A percentile compares a stretch with the other conserved stretches of the same genome.
These are phyloP conservation scores for Drosophila melanica DNA, from an alignment of 1,140 invertebrate species.

Conservation along the genomic window DNA sequence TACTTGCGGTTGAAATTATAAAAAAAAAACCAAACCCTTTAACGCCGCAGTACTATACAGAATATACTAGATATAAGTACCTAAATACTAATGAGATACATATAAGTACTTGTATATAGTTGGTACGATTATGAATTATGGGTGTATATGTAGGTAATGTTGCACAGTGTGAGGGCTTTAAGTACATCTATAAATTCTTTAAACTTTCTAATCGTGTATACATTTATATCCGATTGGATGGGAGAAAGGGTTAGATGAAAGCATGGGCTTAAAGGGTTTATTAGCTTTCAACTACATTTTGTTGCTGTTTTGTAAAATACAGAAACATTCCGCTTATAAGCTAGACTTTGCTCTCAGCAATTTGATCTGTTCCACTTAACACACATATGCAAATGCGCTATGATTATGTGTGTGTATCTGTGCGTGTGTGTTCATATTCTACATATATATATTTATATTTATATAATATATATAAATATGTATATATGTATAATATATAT, in stretches of 20 bases:
- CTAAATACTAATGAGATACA: no score
- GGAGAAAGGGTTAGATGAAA: neutral
- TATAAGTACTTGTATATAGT: no score
- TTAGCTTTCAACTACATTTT: slow-evolving; percentile 11
- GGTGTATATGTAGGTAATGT: slow-evolving; percentile 33
- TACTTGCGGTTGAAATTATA: neutral
- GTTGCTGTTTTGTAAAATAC: slow-evolving; percentile 65
- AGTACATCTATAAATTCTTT: slow-evolving; percentile 81
- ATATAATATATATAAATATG: slow-evolving; percentile 11
- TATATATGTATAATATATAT: slow-evolving; percentile 9
- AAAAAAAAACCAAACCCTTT: neutral
- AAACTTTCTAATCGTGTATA: slow-evolving; percentile 77
- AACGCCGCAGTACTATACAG: neutral
- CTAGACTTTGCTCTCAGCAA: slow-evolving; percentile 59
- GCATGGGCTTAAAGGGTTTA: slow-evolving; percentile 1
- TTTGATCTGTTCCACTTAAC: slow-evolving; percentile 24
- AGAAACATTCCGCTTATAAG: slow-evolving; percentile 73
- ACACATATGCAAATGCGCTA: slow-evolving; percentile 5
- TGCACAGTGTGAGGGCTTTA: slow-evolving; percentile 45
- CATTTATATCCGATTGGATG: slow-evolving; percentile 54
- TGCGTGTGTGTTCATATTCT: slow-evolving; percentile 21
- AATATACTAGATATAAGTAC: neutral
- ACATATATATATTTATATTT: slow-evolving; percentile 27
- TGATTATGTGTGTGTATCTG: neutral
- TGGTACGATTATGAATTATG: slow-evolving; percentile 18